Evolutionary conservation across 2,888 invertebrate species (phyloP), one percentile per base, ranked within the genome.

Genomic region (Allacma fusca): DNA sequence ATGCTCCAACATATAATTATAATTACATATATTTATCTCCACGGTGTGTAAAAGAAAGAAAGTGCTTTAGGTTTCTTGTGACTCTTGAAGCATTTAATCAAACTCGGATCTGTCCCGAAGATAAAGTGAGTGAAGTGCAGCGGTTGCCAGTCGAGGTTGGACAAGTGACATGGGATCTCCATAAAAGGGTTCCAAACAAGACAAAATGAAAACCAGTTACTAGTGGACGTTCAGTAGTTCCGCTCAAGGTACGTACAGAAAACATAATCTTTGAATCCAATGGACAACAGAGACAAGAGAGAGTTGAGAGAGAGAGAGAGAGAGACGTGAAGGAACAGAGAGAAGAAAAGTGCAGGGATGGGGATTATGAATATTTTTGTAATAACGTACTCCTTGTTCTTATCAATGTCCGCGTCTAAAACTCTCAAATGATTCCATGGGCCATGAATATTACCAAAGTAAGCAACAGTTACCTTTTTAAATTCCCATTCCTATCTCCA

Each of bases 91-190:
- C 62, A 62, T 62, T 62, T 62, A 62, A 62, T 62, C 62, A 62
- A 62, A 62, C 62, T 62, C 62, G 62, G 62, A 62, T 62, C 62
- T 62, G 62, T 62, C 62, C 62, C 62, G 26, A 62, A 62, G 62
- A 62, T 62, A 62, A 62, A 62, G 62, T 62, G 62, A 62, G 62
- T 62, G 62, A 70, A 24, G 43, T 70, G 24, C 57, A 57, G 26
- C 26, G 50, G 28, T 43, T 57, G 43, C 26, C 23, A 44, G 28
- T 21, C 21, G 40, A 29, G 34, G 24, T 62, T 59, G 28, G 75
- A 75, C 67, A 75, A 34, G 75, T 75, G 68, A 68, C 75, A 75
- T 68, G 50, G 59, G 69, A 75, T 75, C 43, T 75, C 75, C 68
- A 57, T 75, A 75, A 75, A 75, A 75, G 57, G 75, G 75, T 67